Conservation (phyloP, 2,797 vertebrate species). For the Sardinella longiceps region DNA sequence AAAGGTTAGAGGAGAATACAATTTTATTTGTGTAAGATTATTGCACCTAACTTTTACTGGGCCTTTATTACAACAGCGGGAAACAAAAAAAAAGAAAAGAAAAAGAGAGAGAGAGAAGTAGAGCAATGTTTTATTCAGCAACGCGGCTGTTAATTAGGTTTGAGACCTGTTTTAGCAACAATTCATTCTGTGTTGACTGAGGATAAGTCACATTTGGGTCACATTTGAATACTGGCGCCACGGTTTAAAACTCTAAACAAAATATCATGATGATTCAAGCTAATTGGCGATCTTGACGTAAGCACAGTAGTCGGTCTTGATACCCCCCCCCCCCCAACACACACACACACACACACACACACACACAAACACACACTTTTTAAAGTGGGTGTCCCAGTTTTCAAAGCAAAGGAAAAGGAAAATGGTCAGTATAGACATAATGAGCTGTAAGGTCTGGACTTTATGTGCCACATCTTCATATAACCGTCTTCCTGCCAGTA, state of each 20-base stretch:
- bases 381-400: neutral
- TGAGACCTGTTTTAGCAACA: slow-evolving; percentile 24
- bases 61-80: neutral
- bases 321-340: neutral
- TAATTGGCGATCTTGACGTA: neutral
- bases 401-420: neutral
- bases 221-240: neutral
- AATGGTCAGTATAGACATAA: neutral
- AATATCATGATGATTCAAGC: slow-evolving; percentile 16
- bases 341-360: too few species aligned
- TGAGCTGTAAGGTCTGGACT: neutral
- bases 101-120: neutral
- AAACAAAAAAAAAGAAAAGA: neutral
- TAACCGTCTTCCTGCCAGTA: neutral
- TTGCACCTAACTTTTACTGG: slow-evolving; percentile 24
- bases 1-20: slow-evolving; percentile 15
- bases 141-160: slow-evolving; percentile 14
- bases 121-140: slow-evolving; percentile 26
- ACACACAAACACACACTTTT: too few species aligned
- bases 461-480: neutral
- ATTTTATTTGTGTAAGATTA: neutral
- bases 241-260: neutral
- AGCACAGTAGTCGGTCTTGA: slow-evolving; percentile 4
- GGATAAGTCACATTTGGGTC: slow-evolving; percentile 19
- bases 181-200: slow-evolving; percentile 21